Conservation (phyloP, 2,113 vertebrate species). For the Lepisosteus osseus region DNA sequence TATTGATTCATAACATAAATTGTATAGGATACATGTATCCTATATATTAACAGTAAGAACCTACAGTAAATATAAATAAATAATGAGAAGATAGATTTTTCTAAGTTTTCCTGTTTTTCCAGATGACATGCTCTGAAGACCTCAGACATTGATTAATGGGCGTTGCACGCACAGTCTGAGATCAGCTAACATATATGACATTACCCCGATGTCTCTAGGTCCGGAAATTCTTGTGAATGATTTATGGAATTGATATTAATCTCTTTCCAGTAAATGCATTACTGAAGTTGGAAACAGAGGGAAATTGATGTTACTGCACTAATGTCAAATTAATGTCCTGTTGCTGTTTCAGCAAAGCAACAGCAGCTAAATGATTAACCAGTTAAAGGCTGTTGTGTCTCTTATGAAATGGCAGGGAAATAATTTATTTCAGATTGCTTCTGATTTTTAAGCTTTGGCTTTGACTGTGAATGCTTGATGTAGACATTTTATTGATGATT, state of each 20-base stretch:
- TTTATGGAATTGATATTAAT: constrained; percentile 98
- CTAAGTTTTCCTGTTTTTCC: constrained; percentile 61
- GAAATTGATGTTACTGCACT: constrained; percentile 81
- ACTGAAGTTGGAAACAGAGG: constrained; percentile 77
- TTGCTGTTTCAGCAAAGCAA: constrained; percentile 80
- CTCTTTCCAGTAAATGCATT: constrained; percentile 93
- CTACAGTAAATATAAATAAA: constrained; percentile 40
- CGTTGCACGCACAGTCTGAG: constrained; percentile 66
- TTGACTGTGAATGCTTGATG: background rate
- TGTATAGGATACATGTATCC: too few relatives aligned
- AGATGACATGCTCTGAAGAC: constrained; percentile 63
- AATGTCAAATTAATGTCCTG: constrained; percentile 82
- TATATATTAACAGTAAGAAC: too few relatives aligned
- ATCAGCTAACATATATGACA: constrained; percentile 84
- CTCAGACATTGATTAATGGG: constrained; percentile 82
- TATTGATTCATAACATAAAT: too few relatives aligned
- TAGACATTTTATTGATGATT: background rate
- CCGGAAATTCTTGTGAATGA: constrained; percentile 88
- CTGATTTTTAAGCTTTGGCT: background rate
- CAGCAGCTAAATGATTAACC: constrained; percentile 69
- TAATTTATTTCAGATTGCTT: background rate
- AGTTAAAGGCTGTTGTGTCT: constrained; percentile 47
- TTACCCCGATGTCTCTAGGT: constrained; percentile 76
- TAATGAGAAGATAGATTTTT: constrained; percentile 46
- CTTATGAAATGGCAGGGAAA: constrained; percentile 5